Conservation (phyloP, 2,797 vertebrate species). For the Hybognathus amarus region DNA sequence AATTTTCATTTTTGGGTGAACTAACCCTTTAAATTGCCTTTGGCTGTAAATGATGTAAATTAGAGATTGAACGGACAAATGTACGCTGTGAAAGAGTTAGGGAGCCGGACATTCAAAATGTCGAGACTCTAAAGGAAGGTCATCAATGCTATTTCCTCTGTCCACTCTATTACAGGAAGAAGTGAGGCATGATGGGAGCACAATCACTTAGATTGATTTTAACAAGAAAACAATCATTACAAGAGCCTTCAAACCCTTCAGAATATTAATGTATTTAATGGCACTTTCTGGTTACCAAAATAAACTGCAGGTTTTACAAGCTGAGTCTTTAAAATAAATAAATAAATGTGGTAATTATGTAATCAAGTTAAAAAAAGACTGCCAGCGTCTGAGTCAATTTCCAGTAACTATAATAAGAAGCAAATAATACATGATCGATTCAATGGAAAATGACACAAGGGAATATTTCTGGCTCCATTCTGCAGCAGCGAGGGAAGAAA, state of each 20-base stretch:
- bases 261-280: background rate
- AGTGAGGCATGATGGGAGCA: background rate
- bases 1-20: no score
- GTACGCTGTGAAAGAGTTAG: background rate
- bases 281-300: background rate
- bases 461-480: constrained; percentile 28
- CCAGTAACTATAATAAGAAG: constrained; percentile 16
- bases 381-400: constrained; percentile 13
- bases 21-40: background rate
- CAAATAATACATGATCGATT: constrained; percentile 1
- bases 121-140: background rate
- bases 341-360: constrained; percentile 4
- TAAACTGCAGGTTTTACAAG: background rate
- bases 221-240: background rate
- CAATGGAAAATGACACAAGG: background rate
- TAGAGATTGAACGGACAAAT: background rate
- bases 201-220: background rate
- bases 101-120: background rate
- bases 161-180: background rate
- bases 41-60: background rate
- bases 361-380: background rate
- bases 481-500: background rate
- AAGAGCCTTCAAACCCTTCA: background rate
- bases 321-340: background rate
- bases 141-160: background rate